Percentiles rank a stretch among this genome's conserved stretches.
These are phyloP conservation scores for Thalassoma bifasciatum DNA, from an alignment of 2,113 vertebrate species.

Conservation along the genomic window DNA sequence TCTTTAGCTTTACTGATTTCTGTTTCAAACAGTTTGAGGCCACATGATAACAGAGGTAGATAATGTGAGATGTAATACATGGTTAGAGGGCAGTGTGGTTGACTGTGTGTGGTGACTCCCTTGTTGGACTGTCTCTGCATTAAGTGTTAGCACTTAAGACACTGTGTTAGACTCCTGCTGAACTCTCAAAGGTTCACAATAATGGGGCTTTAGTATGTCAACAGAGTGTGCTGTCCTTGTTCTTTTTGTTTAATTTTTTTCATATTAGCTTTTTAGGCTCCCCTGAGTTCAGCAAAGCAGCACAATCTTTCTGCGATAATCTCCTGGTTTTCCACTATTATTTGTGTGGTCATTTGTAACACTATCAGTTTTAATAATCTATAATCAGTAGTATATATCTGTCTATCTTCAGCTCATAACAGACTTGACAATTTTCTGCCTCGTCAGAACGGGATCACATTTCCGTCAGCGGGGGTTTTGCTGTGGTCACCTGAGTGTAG, in stretches of 20 bases:
- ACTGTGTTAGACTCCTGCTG: slow-evolving; percentile 29
- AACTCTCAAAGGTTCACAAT: slow-evolving; percentile 12
- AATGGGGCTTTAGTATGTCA: slow-evolving; percentile 1
- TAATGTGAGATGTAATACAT: slow-evolving; percentile 20
- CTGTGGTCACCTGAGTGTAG: slow-evolving; percentile 6
- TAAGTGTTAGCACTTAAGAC: slow-evolving; percentile 13
- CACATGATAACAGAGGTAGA: background rate
- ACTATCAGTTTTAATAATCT: too few species aligned
- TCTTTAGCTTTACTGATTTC: too few species aligned
- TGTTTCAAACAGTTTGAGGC: background rate
- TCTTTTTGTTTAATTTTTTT: too few species aligned
- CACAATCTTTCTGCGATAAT: too few species aligned
- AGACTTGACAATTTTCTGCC: background rate
- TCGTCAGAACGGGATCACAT: background rate
- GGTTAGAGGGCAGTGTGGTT: background rate
- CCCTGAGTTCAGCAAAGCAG: too few species aligned
- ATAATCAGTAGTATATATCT: too few species aligned
- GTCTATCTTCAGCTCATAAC: too few species aligned
- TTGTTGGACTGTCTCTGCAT: slow-evolving; percentile 2
- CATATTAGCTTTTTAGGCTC: too few species aligned
- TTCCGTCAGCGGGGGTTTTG: slow-evolving; percentile 1
- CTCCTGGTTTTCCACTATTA: too few species aligned
- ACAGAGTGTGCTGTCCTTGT: too few species aligned
- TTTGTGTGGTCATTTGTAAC: too few species aligned
- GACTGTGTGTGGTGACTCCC: background rate